Percentiles rank a stretch among this genome's conserved stretches.
phyloP scores from a whole-genome alignment of 2,888 invertebrate genomes.

The Odontothrips loti region DNA sequence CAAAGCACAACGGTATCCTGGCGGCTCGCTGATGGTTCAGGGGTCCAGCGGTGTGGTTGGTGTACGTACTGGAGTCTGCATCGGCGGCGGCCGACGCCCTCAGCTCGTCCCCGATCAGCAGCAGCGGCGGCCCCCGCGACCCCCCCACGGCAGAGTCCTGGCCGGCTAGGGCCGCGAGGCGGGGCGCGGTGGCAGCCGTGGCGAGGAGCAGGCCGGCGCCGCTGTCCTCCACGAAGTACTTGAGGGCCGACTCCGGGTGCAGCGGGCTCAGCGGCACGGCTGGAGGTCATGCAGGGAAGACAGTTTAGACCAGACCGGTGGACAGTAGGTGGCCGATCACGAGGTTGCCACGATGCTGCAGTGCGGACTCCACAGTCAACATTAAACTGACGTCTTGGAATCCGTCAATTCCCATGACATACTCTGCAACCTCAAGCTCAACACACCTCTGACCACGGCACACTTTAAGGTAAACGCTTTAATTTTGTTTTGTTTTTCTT shows the following conservation, averaged over 20 bases:
- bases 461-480: too few relatives aligned
- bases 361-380: too few relatives aligned
- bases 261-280: conserved; percentile 74
- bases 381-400: too few relatives aligned
- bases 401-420: too few relatives aligned
- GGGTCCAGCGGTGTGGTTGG: background rate
- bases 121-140: background rate
- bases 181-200: conserved; percentile 59
- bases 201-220: conserved; percentile 64
- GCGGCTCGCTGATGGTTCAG: too few relatives aligned
- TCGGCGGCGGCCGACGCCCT: background rate
- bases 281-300: conserved; percentile 44
- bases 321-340: too few relatives aligned
- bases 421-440: too few relatives aligned
- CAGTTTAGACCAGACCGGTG: too few relatives aligned
- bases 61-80: background rate
- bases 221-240: conserved; percentile 72
- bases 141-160: background rate
- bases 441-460: too few relatives aligned
- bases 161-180: conserved; percentile 56
- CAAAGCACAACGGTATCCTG: background rate
- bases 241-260: conserved; percentile 68
- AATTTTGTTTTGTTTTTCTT: too few relatives aligned
- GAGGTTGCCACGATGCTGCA: too few relatives aligned
- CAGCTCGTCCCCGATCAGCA: background rate